Percentiles rank a stretch among this genome's conserved stretches.
phyloP scores from a whole-genome alignment of 2,888 invertebrate species.

The Gari tellinella region DNA sequence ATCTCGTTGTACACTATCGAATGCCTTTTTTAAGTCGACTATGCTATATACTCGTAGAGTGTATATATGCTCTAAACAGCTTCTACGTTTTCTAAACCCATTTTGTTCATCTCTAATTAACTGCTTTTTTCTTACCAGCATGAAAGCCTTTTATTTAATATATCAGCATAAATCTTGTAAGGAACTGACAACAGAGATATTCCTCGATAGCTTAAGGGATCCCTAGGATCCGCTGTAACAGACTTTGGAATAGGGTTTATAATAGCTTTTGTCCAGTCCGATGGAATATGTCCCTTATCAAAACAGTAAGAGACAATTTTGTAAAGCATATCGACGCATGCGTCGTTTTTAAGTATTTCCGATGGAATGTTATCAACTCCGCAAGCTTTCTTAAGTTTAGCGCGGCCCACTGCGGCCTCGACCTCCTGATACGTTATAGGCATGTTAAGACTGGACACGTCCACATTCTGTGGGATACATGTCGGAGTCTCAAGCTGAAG shows the following conservation, averaged over 20 bases:
- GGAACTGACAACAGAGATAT: conserved; percentile 10
- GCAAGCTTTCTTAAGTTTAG: conserved; percentile 9
- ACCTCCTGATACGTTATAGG: conserved; percentile 17
- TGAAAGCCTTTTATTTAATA: conserved; percentile 10
- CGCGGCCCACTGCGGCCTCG: conserved; percentile 5
- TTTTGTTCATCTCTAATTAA: conserved; percentile 11
- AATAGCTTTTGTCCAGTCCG: conserved; percentile 21
- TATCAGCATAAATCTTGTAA: conserved; percentile 15
- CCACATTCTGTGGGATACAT: neutral
- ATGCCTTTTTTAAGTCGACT: conserved; percentile 17
- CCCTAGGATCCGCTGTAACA: conserved; percentile 4
- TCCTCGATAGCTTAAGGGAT: conserved; percentile 15
- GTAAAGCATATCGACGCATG: conserved; percentile 5
- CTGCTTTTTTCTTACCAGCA: conserved; percentile 8
- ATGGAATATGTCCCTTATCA: conserved; percentile 16
- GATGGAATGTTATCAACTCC: conserved; percentile 17
- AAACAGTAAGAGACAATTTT: conserved; percentile 17
- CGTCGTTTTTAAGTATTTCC: conserved; percentile 24
- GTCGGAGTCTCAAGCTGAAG: neutral
- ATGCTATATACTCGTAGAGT: conserved; percentile 1
- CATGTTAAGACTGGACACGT: neutral
- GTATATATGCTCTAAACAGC: conserved; percentile 6
- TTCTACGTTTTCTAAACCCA: neutral
- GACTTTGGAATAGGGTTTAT: conserved; percentile 15
- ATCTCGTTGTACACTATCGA: conserved; percentile 9